These are phyloP conservation scores for Bedellia somnulentella DNA, from an alignment of 2,888 invertebrate genomes.

Conservation along the genomic window DNA sequence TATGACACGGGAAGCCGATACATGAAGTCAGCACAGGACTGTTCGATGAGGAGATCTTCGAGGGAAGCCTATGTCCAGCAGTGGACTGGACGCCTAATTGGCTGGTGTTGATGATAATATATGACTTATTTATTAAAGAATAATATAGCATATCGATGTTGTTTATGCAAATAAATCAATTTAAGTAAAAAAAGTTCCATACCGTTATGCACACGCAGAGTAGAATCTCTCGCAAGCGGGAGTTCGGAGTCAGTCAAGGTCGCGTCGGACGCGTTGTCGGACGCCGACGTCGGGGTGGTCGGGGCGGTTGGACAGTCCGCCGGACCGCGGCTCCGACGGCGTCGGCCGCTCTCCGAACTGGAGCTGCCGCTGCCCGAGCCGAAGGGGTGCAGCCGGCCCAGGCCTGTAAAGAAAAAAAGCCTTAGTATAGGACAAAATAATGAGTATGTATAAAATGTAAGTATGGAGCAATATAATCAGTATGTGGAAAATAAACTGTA, in stretches of 20 bases:
- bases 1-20: no score
- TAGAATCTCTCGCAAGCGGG: constrained; percentile 78
- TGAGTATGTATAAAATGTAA: no score
- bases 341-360: constrained; percentile 62
- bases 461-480: no score
- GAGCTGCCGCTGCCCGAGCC: constrained; percentile 80
- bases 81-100: no score
- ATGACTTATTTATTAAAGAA: no score
- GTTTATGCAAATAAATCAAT: neutral
- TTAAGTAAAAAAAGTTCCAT: constrained; percentile 22
- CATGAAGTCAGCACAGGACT: no score
- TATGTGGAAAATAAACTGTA: no score
- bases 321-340: constrained; percentile 62
- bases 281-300: constrained; percentile 64
- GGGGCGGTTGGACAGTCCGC: constrained; percentile 74
- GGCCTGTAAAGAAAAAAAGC: constrained; percentile 54
- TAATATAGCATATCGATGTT: neutral
- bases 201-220: constrained; percentile 84
- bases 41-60: no score
- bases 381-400: constrained; percentile 81
- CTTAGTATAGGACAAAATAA: constrained; percentile 8
- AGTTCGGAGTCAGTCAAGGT: constrained; percentile 83
- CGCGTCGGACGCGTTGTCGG: constrained; percentile 84
- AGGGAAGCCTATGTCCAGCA: no score
- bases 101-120: no score